These are phyloP conservation scores for Aphodius granarius DNA, from an alignment of 2,888 invertebrate genomes.

Conservation along the genomic window DNA sequence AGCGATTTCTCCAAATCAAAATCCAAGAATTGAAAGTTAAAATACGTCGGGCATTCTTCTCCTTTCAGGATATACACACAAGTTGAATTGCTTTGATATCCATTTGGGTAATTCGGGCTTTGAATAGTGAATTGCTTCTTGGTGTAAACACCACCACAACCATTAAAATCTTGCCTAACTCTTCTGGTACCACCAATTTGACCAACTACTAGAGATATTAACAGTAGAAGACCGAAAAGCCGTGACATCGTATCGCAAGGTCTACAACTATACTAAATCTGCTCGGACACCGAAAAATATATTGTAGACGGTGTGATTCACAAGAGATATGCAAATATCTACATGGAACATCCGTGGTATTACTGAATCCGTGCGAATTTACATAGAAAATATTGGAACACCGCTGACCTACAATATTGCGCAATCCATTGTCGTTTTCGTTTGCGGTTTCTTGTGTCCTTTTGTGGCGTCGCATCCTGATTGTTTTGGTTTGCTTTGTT, in stretches of 20 bases:
- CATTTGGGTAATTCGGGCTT: constrained; percentile 58
- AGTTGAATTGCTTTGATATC: constrained; percentile 51
- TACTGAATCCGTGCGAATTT: neutral
- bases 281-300: neutral
- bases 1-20: constrained; percentile 56
- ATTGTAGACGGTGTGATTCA: neutral
- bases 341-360: neutral
- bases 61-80: constrained; percentile 59
- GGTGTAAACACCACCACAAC: constrained; percentile 52
- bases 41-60: constrained; percentile 56
- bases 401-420: neutral
- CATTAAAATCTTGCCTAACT: constrained; percentile 1
- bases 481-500: neutral
- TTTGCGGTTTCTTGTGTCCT: neutral
- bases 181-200: neutral
- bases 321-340: neutral
- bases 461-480: neutral
- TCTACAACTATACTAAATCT: neutral
- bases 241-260: neutral
- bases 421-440: neutral
- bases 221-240: neutral
- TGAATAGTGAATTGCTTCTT: constrained; percentile 55
- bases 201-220: neutral
- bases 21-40: constrained; percentile 60
- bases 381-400: neutral